Percentiles rank a stretch among this genome's conserved stretches.
These are phyloP conservation scores for Microtus oregoni DNA, from an alignment of 2,113 vertebrate species.

Conservation along the genomic window DNA sequence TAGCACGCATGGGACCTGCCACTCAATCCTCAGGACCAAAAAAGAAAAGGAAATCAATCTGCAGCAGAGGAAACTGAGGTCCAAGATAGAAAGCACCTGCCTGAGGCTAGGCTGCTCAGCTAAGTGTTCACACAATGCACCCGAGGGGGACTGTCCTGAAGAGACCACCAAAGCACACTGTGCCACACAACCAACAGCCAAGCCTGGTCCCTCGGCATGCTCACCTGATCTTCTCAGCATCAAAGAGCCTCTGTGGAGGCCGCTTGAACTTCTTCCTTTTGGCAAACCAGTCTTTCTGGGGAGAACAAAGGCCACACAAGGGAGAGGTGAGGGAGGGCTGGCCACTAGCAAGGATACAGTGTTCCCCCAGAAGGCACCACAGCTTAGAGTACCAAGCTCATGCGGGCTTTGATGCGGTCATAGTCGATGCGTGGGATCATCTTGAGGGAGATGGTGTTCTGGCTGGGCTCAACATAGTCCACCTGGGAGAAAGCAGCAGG, in stretches of 20 bases:
- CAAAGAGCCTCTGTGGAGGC: constrained; percentile 94
- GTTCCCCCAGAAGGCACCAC: fast-evolving
- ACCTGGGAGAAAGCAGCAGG: constrained; percentile 84
- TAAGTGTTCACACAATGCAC: neutral
- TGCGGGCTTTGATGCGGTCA: constrained; percentile 96
- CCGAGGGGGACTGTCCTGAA: neutral
- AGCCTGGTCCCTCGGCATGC: neutral
- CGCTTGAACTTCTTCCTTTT: constrained; percentile 97
- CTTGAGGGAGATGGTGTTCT: constrained; percentile 98
- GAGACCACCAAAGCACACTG: neutral
- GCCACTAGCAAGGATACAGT: neutral
- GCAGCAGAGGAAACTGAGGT: neutral
- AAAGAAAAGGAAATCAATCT: neutral
- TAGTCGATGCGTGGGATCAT: constrained; percentile 98
- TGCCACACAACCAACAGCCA: neutral
- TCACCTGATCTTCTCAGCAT: constrained; percentile 96
- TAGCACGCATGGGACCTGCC: neutral
- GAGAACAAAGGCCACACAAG: neutral
- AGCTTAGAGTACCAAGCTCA: constrained; percentile 91
- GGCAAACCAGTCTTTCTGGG: constrained; percentile 97
- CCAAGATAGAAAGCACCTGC: too few species aligned
- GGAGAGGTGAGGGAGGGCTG: neutral
- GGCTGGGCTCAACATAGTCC: constrained; percentile 97
- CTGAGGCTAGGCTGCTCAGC: neutral
- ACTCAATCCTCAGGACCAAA: neutral